These are phyloP conservation scores for Cettia cetti DNA, from an alignment of 2,113 vertebrate genomes.

Conservation along the genomic window DNA sequence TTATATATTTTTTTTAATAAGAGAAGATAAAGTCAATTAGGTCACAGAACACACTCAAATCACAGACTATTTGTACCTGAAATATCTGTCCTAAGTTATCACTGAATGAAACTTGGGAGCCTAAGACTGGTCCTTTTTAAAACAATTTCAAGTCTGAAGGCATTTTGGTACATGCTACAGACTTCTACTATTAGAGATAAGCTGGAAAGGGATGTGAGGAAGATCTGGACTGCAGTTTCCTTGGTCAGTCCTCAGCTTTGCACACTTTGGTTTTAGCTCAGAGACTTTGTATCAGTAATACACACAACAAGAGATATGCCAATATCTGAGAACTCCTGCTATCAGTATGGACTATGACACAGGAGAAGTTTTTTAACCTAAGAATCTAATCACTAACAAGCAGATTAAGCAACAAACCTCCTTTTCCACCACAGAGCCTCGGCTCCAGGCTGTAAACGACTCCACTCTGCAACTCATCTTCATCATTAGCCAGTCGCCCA, in stretches of 20 bases:
- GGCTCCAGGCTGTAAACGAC: slow-evolving; percentile 84
- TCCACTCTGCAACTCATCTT: slow-evolving; percentile 76
- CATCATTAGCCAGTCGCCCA: slow-evolving; percentile 48
- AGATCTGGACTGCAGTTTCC: background rate
- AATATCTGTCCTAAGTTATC: background rate
- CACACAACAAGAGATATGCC: background rate
- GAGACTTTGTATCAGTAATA: background rate
- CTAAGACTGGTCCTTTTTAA: background rate
- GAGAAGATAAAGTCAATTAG: background rate
- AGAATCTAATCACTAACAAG: background rate
- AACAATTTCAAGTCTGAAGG: background rate
- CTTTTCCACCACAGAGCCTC: slow-evolving; percentile 90
- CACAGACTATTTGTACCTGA: background rate
- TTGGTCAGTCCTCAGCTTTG: background rate
- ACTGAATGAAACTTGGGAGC: accelerated
- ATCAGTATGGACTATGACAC: accelerated
- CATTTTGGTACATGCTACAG: background rate
- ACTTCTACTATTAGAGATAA: background rate
- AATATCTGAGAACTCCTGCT: background rate
- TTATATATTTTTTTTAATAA: background rate
- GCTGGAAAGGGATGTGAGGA: background rate
- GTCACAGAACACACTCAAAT: background rate
- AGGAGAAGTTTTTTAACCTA: background rate
- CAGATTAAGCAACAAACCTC: slow-evolving; percentile 75
- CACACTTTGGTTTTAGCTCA: background rate